These are phyloP conservation scores for Anseranas semipalmata DNA, from an alignment of 2,113 vertebrate species.

Conservation along the genomic window DNA sequence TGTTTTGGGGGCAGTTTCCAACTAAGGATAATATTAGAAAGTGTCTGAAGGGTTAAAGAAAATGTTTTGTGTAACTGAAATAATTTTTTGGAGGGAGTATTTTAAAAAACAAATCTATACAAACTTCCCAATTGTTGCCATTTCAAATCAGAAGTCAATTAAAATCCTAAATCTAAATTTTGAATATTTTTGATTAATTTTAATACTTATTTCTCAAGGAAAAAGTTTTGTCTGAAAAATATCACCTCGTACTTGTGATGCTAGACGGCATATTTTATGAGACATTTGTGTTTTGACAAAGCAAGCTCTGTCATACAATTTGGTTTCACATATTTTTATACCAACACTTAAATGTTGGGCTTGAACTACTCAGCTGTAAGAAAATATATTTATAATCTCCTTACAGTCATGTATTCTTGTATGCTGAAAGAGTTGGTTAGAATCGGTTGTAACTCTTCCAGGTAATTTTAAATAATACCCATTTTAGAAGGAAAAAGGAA, in stretches of 20 bases:
- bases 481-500: neutral
- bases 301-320: constrained; percentile 60
- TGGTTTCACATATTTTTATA: constrained; percentile 54
- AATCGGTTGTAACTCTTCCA: constrained; percentile 34
- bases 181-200: neutral
- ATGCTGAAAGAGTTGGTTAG: neutral
- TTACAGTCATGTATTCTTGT: neutral
- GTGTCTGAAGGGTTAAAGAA: neutral
- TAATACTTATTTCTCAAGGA: neutral
- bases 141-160: neutral
- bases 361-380: constrained; percentile 57
- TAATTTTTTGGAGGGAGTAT: neutral
- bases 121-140: neutral
- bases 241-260: constrained; percentile 1
- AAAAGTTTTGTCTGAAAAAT: neutral
- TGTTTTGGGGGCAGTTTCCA: neutral
- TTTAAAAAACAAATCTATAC: neutral
- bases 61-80: neutral
- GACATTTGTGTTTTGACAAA: constrained; percentile 72
- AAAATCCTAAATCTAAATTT: neutral
- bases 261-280: constrained; percentile 60
- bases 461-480: neutral
- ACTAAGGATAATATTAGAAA: neutral
- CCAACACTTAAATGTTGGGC: constrained; percentile 59
- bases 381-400: constrained; percentile 55